phyloP scores from a whole-genome alignment of 35 echinoderm and acorn worm genomes.

The Anneissia japonica region DNA sequence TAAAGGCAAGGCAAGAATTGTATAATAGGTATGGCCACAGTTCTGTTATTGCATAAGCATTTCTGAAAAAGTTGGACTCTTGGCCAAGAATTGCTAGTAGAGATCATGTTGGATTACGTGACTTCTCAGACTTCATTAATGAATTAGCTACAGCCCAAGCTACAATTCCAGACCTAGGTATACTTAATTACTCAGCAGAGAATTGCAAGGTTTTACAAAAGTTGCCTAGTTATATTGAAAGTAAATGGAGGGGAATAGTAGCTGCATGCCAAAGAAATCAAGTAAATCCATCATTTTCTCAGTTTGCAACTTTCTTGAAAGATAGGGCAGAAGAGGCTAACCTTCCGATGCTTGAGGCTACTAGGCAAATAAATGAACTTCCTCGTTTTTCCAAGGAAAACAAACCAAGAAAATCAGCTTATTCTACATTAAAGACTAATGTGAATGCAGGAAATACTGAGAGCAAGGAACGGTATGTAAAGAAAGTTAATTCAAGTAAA shows the following conservation, averaged over 20 bases:
- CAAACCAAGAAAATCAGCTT: not conserved
- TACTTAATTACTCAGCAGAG: constrained; percentile 18
- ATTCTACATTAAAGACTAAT: not conserved
- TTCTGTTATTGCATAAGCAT: not conserved
- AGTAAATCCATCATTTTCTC: constrained; percentile 7
- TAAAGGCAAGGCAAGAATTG: constrained; percentile 8
- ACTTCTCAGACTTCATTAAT: constrained; percentile 27
- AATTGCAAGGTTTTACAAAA: constrained; percentile 19
- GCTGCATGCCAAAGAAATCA: not conserved
- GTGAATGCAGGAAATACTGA: not conserved
- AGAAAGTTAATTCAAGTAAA: too few species aligned
- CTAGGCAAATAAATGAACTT: not conserved
- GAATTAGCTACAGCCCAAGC: not conserved
- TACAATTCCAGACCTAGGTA: not conserved
- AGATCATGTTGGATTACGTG: constrained; percentile 11
- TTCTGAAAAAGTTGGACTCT: not conserved
- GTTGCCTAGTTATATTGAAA: constrained; percentile 7
- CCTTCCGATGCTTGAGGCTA: constrained; percentile 5
- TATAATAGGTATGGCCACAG: constrained; percentile 17
- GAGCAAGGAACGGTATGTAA: too few species aligned
- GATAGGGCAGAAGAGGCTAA: constrained; percentile 7
- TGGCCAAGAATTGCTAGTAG: not conserved
- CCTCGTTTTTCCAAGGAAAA: not conserved
- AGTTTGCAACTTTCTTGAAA: constrained; percentile 10
- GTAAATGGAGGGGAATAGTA: constrained; percentile 16